Percentiles rank a stretch among this genome's conserved stretches.
phyloP scores from a whole-genome alignment of 2,797 vertebrate genomes.

The Chelidonichthys spinosus region DNA sequence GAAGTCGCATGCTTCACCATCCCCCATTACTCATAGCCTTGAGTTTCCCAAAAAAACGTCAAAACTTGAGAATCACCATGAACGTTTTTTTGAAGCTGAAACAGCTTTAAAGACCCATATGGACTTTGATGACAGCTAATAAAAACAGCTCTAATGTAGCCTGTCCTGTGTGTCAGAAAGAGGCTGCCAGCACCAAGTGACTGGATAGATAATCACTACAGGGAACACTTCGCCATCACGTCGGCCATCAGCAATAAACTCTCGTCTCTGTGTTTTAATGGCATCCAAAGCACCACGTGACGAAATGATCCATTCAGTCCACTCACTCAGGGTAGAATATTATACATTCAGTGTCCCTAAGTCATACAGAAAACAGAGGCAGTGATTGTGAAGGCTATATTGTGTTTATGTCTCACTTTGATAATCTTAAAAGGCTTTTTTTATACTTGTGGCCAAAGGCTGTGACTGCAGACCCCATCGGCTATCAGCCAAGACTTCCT shows the following conservation, averaged over 20 bases:
- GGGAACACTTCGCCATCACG: constrained; percentile 28
- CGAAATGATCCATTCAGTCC: constrained; percentile 13
- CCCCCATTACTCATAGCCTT: constrained; percentile 24
- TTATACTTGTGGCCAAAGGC: constrained; percentile 38
- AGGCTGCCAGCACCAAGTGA: background rate
- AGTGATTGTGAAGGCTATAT: constrained; percentile 32
- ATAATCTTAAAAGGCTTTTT: constrained; percentile 27
- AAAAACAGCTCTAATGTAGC: background rate
- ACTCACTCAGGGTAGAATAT: constrained; percentile 29
- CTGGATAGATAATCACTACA: constrained; percentile 32
- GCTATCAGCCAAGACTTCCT: background rate
- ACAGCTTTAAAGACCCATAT: background rate
- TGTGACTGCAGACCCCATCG: constrained; percentile 1
- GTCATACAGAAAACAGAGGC: constrained; percentile 52
- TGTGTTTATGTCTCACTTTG: constrained; percentile 46
- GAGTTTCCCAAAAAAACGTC: constrained; percentile 6
- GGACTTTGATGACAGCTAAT: constrained; percentile 33
- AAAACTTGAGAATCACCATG: background rate
- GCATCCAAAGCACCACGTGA: constrained; percentile 21
- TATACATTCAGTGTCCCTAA: constrained; percentile 24
- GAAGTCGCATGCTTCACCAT: constrained; percentile 31
- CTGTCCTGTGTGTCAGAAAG: constrained; percentile 6
- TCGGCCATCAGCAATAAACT: constrained; percentile 23
- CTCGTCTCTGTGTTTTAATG: constrained; percentile 37
- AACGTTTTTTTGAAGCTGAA: background rate